phyloP scores from a whole-genome alignment of 2,113 vertebrate genomes.

The Centropristis striata region DNA sequence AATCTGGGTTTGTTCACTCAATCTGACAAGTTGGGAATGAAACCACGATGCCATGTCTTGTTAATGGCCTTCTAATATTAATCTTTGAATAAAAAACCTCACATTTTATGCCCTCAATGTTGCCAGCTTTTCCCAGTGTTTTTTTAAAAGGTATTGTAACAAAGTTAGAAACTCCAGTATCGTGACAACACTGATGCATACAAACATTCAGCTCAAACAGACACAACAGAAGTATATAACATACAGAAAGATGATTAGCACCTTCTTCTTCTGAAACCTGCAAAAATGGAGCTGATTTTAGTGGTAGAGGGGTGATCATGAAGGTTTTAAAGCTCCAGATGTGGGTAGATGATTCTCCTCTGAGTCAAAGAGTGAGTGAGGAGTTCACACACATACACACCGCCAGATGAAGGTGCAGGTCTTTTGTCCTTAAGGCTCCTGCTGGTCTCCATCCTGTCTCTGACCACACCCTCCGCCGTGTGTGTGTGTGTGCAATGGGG shows the following conservation, averaged over 20 bases:
- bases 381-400: slow-evolving; percentile 9
- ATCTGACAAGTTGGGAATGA: too few relatives aligned
- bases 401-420: slow-evolving; percentile 18
- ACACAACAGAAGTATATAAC: not conserved
- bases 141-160: too few relatives aligned
- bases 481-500: slow-evolving; percentile 23
- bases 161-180: too few relatives aligned
- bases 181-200: not conserved
- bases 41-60: too few relatives aligned
- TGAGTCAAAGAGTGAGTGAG: slow-evolving; percentile 17
- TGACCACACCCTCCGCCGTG: slow-evolving; percentile 69
- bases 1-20: too few relatives aligned
- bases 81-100: too few relatives aligned
- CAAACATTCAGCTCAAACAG: not conserved
- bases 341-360: slow-evolving; percentile 2
- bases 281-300: slow-evolving; percentile 44
- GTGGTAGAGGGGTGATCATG: slow-evolving; percentile 18
- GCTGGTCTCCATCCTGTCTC: slow-evolving; percentile 67
- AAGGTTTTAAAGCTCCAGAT: not conserved
- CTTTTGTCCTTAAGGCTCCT: not conserved
- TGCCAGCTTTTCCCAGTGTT: too few relatives aligned
- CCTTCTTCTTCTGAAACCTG: slow-evolving; percentile 52
- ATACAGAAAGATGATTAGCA: slow-evolving; percentile 35
- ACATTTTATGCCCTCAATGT: too few relatives aligned
- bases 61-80: too few relatives aligned